Percentiles rank a stretch among this genome's conserved stretches.
phyloP scores from a whole-genome alignment of 1,140 invertebrate genomes.

The Bombus huntii region DNA sequence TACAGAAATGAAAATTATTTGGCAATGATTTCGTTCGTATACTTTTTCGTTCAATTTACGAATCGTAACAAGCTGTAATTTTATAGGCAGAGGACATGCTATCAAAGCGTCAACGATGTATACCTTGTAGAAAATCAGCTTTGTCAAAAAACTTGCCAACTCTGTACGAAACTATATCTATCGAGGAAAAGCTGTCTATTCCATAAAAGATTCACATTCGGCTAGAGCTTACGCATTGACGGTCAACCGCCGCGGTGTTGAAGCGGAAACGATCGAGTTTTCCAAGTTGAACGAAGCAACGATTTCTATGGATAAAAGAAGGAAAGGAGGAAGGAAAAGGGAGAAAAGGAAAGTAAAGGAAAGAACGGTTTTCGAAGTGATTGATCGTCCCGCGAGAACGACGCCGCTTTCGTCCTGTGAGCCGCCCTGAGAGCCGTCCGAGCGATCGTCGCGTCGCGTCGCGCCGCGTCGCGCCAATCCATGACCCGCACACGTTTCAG shows the following conservation, averaged over 20 bases:
- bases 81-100: too few relatives aligned
- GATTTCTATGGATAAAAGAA: slow-evolving; percentile 34
- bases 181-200: too few relatives aligned
- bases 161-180: too few relatives aligned
- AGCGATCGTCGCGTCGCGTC: slow-evolving; percentile 47
- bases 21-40: too few relatives aligned
- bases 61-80: too few relatives aligned
- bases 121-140: background rate
- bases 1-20: too few relatives aligned
- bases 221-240: background rate
- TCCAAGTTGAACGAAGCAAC: slow-evolving; percentile 35
- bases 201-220: background rate
- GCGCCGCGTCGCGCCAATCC: slow-evolving; percentile 55
- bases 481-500: slow-evolving; percentile 55
- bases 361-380: slow-evolving; percentile 62
- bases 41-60: too few relatives aligned
- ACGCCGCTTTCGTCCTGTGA: slow-evolving; percentile 52
- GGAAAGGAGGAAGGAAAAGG: background rate
- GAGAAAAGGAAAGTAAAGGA: slow-evolving; percentile 34
- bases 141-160: too few relatives aligned
- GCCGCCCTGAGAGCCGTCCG: slow-evolving; percentile 32
- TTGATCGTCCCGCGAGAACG: slow-evolving; percentile 66
- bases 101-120: too few relatives aligned
- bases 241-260: background rate
- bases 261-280: background rate